Base-by-base conservation (phyloP, 2,888 invertebrate species). In the Drosophila merina region DNA sequence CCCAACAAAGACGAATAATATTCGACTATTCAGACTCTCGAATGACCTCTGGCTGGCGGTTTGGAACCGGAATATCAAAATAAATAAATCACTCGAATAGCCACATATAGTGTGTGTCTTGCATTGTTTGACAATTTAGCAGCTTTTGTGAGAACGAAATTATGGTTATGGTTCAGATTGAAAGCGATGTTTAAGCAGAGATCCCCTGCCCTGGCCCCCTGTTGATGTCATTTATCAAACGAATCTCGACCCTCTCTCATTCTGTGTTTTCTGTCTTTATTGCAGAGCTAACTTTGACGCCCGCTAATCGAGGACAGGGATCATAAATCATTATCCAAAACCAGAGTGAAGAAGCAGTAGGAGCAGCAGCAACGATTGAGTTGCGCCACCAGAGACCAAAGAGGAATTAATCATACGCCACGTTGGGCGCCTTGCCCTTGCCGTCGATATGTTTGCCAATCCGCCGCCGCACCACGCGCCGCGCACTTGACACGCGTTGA, bases 401-500 rank as follows among this genome's bases (percentile, higher is more conserved):
- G 57, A 42, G 33, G 52, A 70, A 87, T 85, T 72, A 74, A 77
- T 85, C 86, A 79, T 77, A 79, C 87, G 87, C 74, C 82, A 69
- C 64, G 76, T 78, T 66, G 47, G 44, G 38, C 74, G 60, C 12
- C 6, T n/a, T 10, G 33, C 5, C 31, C 40, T 49, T 31, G 44
- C 54, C 55, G 71, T 75, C 75, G 73, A 83, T 79, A 89, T 88
- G 89, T 77, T 79, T 74, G 77, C 77, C 72, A 69, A 64, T 76
- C 72, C 62, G 78, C 77, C 76, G 58, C 75, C 62, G 83, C 75
- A 74, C 62, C 72, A 78, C 60, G 81, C 79, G 75, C 82, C 85
- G 89, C 82, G 76, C 86, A 89, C 83, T 88, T 89, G 89, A 89
- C 89, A 89, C 87, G 77, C 76, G 77, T 82, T 88, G 67, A 88